Base-by-base conservation (phyloP, 2,888 invertebrate species). In the Entomobrya multifasciata region DNA sequence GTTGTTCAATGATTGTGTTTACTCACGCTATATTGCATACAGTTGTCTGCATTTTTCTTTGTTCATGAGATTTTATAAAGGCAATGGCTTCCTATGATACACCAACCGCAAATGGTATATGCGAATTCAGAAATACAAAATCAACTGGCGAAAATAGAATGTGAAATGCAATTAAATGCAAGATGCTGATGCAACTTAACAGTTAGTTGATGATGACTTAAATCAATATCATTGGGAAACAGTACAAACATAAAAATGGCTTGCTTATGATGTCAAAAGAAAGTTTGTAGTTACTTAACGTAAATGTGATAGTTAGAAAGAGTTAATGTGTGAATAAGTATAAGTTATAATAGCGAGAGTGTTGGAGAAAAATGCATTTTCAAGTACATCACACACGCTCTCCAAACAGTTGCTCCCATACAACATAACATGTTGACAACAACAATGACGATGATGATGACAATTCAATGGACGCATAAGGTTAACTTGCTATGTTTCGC, bases 311-410 rank as follows among this genome's bases (percentile, higher is more conserved):
- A 60, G 78, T 57, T 70, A 70, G 85, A 49, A 74, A 79, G 67
- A 79, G 65, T 52, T 52, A 79, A 86, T 86, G 85, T 86, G 85
- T 86, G 85, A 79, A 86, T 70, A 78, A 36, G 85, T 79, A 36
- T 8, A 36, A 36, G 36, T 36, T 36, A 8, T 8, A 36, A 36
- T 36, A 6, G 36, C 8, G 36, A 36, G 36, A 8, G 41, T 76
- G 55, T 76, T 49, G 78, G 47, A 86, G 72, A 86, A 62, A 57
- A 76, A 86, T 86, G 80, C 86, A 81, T 81, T 86, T 86, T 86
- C 76, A 81, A 86, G 86, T 80, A 74, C 86, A 67, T 57, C 60
- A 44, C 55, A 72, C 55, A 78, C 60, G 27, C 41, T 30, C 22
- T 44, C 8, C 36, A 55, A 47, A 30, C 77, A 85, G 60, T 78